phyloP scores from a whole-genome alignment of 2,113 vertebrate genomes.

The Aepyceros melampus region DNA sequence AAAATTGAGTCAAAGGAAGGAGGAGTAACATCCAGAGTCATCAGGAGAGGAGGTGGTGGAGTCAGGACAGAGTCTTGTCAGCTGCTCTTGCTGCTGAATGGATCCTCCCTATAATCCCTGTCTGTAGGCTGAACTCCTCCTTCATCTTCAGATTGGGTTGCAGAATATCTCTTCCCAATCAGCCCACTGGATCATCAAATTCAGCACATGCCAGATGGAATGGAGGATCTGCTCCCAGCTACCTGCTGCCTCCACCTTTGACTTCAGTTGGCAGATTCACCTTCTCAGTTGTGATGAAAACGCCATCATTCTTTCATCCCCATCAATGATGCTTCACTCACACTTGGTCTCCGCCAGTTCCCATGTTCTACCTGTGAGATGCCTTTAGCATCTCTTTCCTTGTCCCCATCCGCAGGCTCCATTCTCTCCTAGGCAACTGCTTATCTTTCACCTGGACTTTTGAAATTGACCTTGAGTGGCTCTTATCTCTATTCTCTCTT shows the following conservation, averaged over 20 bases:
- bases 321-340: accelerated
- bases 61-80: neutral
- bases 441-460: neutral
- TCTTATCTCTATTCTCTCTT: neutral
- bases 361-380: neutral
- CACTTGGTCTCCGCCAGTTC: accelerated
- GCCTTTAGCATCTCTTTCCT: neutral
- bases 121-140: neutral
- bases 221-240: neutral
- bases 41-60: too few relatives aligned
- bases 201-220: too few relatives aligned
- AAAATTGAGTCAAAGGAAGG: neutral
- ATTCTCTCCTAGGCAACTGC: neutral
- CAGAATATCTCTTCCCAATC: neutral
- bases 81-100: accelerated
- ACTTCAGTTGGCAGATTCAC: neutral
- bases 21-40: neutral
- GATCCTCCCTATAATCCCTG: neutral
- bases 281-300: neutral
- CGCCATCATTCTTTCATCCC: neutral
- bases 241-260: neutral
- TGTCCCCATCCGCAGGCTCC: neutral
- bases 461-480: neutral
- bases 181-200: neutral
- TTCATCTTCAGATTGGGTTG: neutral